A percentile compares a stretch with the other conserved stretches of the same genome.
Evolutionary conservation across 1,140 invertebrate species (phyloP).

Genomic region (Drosophila pruinosa): DNA sequence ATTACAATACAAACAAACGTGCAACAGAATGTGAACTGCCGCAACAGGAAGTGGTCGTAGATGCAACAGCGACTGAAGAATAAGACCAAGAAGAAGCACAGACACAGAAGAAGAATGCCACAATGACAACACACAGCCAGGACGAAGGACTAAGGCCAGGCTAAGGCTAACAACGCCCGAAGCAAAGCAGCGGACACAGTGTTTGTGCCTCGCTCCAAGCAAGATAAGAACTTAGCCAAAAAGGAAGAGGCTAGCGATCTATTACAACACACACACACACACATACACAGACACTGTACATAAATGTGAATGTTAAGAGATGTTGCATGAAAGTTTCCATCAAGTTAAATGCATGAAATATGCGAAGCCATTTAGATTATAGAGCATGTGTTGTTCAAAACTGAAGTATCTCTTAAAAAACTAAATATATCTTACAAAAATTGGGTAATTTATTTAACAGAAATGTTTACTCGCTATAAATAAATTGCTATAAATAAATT

Average conservation of each 20-base stretch:
- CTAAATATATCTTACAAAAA: not conserved
- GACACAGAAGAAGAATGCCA: slow-evolving; percentile 17
- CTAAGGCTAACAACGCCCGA: slow-evolving; percentile 18
- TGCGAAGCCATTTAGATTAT: too few relatives aligned
- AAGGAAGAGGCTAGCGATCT: slow-evolving; percentile 66
- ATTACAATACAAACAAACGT: slow-evolving; percentile 77
- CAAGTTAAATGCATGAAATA: not conserved
- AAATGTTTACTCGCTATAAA: too few relatives aligned
- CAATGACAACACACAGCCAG: slow-evolving; percentile 21
- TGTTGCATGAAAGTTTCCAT: not conserved
- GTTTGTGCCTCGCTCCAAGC: slow-evolving; percentile 11
- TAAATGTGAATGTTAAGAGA: slow-evolving; percentile 7
- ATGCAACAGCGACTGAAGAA: slow-evolving; percentile 47
- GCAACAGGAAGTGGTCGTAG: slow-evolving; percentile 45
- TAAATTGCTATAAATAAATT: too few relatives aligned
- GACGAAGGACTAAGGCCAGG: slow-evolving; percentile 2
- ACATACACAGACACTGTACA: not conserved
- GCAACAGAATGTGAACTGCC: slow-evolving; percentile 58
- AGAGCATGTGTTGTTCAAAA: too few relatives aligned
- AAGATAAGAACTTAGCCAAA: slow-evolving; percentile 63
- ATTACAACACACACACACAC: slow-evolving; percentile 51
- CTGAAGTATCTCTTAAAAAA: too few relatives aligned
- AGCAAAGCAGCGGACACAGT: slow-evolving; percentile 5
- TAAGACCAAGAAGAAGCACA: slow-evolving; percentile 24
- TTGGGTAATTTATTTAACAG: not conserved